Evolutionary conservation across 2,113 vertebrate species (phyloP), one percentile per base, ranked within the genome.

Genomic region (rabbit (Oryctolagus cuniculus)): DNA sequence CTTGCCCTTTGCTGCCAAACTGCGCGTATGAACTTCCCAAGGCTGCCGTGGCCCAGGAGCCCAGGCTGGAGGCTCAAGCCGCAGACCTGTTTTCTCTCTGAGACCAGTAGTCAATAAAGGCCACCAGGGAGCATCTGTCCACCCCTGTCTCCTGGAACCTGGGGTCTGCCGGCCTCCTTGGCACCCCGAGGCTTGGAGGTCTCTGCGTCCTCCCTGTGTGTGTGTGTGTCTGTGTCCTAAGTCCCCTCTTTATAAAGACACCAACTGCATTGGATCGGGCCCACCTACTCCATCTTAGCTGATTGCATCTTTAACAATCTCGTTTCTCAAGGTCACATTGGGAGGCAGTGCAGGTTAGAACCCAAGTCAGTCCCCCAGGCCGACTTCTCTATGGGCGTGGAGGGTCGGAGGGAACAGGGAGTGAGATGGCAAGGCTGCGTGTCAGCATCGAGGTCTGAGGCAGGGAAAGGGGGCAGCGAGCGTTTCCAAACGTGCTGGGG

Each of bases 121-220:
- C 34, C 9, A 27, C 5, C 16, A 55, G 58, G 6, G 72, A 29
- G 1, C 8, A 9, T 31, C 51, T 58, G 24, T 8, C 34, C 38
- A 0, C 13, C 25, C 17, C 53, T 31, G 27, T 25, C 13, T 29
- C 38, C 22, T 0, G 10, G 61, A 31, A 6, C 7, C 16, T 1
- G 44, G 88, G 0, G 29, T 19, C 19, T 0, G 4, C 27, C 55
- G 55, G 84, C 29, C n/a, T 67, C 25, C 44, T 27, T 36, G 63
- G 31, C 1, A 7, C n/a, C 16, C n/a, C 29, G 51, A 29, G 90
- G 89, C 55, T 27, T 61, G 22, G 22, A 25, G 61, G 3, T 17
- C 87, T 51, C 83, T 24, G 24, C 69, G 0, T 66, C 38, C 74
- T 81, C 29, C 29, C 44, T 29, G 49, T 22, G n/a, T 53, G 25